phyloP scores from a whole-genome alignment of 2,888 invertebrate species.

The Spodoptera exigua region DNA sequence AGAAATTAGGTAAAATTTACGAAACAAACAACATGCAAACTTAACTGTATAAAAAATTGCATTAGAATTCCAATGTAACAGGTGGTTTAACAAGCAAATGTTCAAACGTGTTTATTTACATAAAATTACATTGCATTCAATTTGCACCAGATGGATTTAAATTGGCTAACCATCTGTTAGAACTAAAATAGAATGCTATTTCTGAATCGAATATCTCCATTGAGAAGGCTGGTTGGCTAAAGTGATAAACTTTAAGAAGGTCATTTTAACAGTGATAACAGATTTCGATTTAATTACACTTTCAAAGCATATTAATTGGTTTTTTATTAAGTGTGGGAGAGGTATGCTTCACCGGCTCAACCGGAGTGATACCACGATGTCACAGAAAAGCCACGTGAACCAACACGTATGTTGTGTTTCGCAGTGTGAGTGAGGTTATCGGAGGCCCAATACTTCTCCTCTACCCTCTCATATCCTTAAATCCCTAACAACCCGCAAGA shows the following conservation, averaged over 20 bases:
- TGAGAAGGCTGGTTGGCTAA: conserved; percentile 1
- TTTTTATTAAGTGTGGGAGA: no score
- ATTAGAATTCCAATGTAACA: conserved; percentile 24
- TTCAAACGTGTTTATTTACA: conserved; percentile 38
- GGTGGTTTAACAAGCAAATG: conserved; percentile 27
- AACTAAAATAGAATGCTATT: conserved; percentile 49
- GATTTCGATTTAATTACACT: conserved; percentile 17
- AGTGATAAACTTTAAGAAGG: conserved; percentile 1
- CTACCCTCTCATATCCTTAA: no score
- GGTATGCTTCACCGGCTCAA: no score
- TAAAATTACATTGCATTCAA: conserved; percentile 43
- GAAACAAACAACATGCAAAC: conserved; percentile 11
- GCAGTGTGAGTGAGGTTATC: no score
- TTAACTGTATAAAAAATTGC: conserved; percentile 17
- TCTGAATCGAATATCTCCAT: conserved; percentile 7
- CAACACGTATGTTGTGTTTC: no score
- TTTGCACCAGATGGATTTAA: conserved; percentile 42
- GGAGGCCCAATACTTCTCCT: no score
- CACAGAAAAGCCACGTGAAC: no score
- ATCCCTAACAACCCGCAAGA: no score
- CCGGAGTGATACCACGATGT: no score
- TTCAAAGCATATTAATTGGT: no score
- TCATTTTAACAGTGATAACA: conserved; percentile 24
- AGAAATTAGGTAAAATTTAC: conserved; percentile 5
- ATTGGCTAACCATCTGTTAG: conserved; percentile 40